Conservation (phyloP, 2,113 vertebrate genomes). For the Calyptomena viridis region DNA sequence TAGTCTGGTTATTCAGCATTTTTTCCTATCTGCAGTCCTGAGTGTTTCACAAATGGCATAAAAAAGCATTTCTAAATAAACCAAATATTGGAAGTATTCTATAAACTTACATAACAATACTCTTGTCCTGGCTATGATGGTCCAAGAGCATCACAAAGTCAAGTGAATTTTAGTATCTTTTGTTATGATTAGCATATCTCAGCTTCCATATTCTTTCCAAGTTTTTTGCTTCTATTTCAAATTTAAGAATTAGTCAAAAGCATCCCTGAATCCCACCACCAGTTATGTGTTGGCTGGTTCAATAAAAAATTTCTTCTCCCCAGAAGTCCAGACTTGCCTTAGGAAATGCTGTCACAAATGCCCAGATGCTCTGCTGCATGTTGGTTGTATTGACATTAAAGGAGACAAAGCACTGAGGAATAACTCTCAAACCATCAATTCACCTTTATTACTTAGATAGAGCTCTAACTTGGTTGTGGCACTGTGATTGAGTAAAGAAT, state of each 20-base stretch:
- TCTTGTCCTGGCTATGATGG: neutral
- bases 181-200: neutral
- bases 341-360: neutral
- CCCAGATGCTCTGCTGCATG: neutral
- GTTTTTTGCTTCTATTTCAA: neutral
- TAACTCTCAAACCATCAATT: constrained; percentile 33
- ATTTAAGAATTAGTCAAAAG: neutral
- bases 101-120: neutral
- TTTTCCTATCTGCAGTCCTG: neutral
- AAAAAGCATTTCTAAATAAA: neutral
- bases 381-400: constrained; percentile 2
- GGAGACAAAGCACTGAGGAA: constrained; percentile 33
- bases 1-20: neutral
- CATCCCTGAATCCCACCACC: neutral
- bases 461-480: neutral
- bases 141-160: neutral
- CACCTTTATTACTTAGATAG: neutral
- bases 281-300: neutral
- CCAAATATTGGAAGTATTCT: neutral
- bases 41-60: neutral
- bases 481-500: neutral
- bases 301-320: neutral
- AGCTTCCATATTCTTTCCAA: neutral
- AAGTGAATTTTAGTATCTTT: neutral
- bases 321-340: neutral